Evolutionary conservation across 2,888 invertebrate species (phyloP).

Genomic region (Troilus luridus): DNA sequence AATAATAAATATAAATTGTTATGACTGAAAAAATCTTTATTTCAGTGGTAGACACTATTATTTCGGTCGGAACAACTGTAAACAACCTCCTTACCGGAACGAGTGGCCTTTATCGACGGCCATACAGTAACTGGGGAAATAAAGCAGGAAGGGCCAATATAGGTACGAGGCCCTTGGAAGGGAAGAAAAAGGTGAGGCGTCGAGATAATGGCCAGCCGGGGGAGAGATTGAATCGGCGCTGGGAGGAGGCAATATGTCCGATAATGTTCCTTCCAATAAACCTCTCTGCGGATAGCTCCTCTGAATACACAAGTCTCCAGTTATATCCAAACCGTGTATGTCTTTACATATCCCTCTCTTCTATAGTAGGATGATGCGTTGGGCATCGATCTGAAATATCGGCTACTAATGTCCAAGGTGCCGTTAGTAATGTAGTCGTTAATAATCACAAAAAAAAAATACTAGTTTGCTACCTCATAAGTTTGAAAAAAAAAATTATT

Average conservation of each 20-base stretch:
- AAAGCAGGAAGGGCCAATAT: slow-evolving; percentile 1
- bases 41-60: not conserved
- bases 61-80: not conserved
- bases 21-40: not conserved
- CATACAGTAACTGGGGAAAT: not conserved
- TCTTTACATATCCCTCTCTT: slow-evolving; percentile 2
- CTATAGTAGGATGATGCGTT: not conserved
- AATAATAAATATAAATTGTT: not conserved
- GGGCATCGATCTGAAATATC: not conserved
- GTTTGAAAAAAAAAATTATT: too few relatives aligned
- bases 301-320: not conserved
- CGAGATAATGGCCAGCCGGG: not conserved
- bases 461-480: not conserved
- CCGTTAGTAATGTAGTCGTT: not conserved
- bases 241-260: slow-evolving; percentile 15
- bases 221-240: slow-evolving; percentile 18
- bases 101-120: slow-evolving; percentile 9
- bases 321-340: not conserved
- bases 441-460: not conserved
- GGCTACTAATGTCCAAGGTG: not conserved
- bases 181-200: slow-evolving; percentile 15
- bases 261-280: slow-evolving; percentile 18
- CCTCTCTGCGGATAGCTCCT: not conserved
- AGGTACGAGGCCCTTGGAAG: not conserved
- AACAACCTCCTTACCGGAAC: not conserved